Evolutionary conservation across 2,113 vertebrate species (phyloP).

Genomic region (Syngnathus typhle): DNA sequence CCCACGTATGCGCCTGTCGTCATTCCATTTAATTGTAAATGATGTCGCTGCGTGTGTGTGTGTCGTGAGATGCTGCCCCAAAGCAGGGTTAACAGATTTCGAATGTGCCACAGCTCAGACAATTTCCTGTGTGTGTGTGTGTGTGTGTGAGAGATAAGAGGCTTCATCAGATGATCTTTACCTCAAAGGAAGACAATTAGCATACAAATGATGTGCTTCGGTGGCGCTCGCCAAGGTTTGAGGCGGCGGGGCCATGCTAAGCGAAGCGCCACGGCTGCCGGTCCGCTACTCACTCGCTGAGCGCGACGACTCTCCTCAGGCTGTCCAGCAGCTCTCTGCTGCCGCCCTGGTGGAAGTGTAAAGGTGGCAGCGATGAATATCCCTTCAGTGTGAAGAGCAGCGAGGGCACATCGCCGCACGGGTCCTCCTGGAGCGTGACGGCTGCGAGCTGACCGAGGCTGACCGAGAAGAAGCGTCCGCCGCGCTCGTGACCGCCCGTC

Average conservation of each 20-base stretch:
- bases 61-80: not conserved
- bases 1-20: not conserved
- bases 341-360: constrained; percentile 94
- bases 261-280: too few species aligned
- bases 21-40: not conserved
- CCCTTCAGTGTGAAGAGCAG: constrained; percentile 85
- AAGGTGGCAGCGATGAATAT: constrained; percentile 74
- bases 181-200: constrained; percentile 45
- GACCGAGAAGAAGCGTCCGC: constrained; percentile 86
- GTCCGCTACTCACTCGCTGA: constrained; percentile 81
- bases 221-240: not conserved
- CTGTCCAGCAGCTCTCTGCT: constrained; percentile 80
- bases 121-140: constrained; percentile 1
- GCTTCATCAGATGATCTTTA: constrained; percentile 83
- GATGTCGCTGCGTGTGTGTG: not conserved
- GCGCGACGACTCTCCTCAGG: constrained; percentile 80
- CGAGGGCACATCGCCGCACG: constrained; percentile 78
- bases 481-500: constrained; percentile 65
- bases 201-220: constrained; percentile 32
- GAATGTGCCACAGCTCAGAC: not conserved
- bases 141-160: constrained; percentile 74
- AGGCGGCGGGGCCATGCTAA: not conserved
- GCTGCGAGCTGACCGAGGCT: constrained; percentile 82
- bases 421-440: constrained; percentile 83
- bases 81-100: not conserved